A percentile compares a stretch with the other conserved stretches of the same genome.
phyloP scores from a whole-genome alignment of 2,113 vertebrate genomes.

The Tupaia tana region DNA sequence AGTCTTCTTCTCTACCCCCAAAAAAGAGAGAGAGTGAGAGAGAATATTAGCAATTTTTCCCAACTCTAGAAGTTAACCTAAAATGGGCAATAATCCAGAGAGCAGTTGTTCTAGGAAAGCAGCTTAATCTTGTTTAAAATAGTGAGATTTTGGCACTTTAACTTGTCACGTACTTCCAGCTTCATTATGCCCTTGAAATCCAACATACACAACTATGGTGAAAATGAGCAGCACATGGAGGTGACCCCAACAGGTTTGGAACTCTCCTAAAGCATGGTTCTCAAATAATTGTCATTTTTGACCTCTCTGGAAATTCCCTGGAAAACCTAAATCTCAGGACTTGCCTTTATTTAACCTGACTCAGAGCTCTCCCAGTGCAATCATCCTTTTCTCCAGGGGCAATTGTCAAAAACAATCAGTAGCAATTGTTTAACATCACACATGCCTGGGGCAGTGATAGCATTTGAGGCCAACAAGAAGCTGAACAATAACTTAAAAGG shows the following conservation, averaged over 20 bases:
- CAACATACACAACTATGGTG: background rate
- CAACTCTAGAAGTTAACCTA: background rate
- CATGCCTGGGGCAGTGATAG: background rate
- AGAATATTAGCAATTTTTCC: background rate
- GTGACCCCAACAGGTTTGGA: background rate
- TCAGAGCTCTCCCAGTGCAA: background rate
- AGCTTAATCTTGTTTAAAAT: background rate
- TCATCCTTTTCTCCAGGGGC: background rate
- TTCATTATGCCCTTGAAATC: background rate
- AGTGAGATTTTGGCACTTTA: background rate
- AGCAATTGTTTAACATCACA: slow-evolving; percentile 41
- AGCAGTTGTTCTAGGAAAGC: background rate
- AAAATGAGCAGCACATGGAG: background rate
- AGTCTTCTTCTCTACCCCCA: background rate
- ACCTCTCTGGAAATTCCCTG: background rate
- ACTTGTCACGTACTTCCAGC: background rate
- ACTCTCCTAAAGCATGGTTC: background rate
- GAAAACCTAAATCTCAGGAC: background rate
- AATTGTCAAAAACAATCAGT: slow-evolving; percentile 58
- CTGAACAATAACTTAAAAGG: slow-evolving; percentile 26
- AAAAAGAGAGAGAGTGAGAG: too few relatives aligned
- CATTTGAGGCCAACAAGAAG: background rate
- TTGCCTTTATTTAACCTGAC: slow-evolving; percentile 27
- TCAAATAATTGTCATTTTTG: background rate
- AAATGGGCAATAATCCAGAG: background rate